Percentiles rank a stretch among this genome's conserved stretches.
phyloP scores from a whole-genome alignment of 2,113 vertebrate genomes.

The Eurypyga helias region DNA sequence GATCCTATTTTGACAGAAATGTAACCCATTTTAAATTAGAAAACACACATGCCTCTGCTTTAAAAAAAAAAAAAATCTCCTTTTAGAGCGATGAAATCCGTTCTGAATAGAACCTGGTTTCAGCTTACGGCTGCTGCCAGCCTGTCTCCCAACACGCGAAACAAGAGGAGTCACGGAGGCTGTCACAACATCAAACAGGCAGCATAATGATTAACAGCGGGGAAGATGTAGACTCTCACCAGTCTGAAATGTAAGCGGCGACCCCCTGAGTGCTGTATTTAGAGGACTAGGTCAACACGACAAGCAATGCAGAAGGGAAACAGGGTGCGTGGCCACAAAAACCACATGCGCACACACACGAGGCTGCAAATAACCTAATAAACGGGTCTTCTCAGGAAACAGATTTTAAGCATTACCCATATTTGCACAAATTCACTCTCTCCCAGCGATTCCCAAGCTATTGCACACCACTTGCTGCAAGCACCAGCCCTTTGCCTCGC shows the following conservation, averaged over 20 bases:
- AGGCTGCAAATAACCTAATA: not conserved
- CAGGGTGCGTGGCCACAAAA: not conserved
- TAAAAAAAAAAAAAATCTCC: constrained; percentile 33
- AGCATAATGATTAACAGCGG: constrained; percentile 69
- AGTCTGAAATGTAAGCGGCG: constrained; percentile 56
- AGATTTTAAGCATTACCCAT: not conserved
- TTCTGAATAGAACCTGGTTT: constrained; percentile 75
- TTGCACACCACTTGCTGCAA: not conserved
- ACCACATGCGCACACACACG: not conserved
- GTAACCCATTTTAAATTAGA: constrained; percentile 78
- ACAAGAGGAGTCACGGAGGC: constrained; percentile 75
- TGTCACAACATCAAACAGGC: constrained; percentile 80
- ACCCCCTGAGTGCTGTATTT: constrained; percentile 36
- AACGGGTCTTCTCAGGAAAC: not conserved
- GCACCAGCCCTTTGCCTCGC: not conserved
- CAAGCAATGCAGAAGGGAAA: constrained; percentile 1
- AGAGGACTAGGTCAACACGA: constrained; percentile 6
- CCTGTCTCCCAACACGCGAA: constrained; percentile 76
- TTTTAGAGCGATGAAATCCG: constrained; percentile 2
- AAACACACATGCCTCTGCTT: constrained; percentile 57
- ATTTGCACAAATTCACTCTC: not conserved
- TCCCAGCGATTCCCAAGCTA: not conserved
- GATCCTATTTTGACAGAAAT: constrained; percentile 76
- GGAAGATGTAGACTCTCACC: not conserved
- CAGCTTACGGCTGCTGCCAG: constrained; percentile 84